A percentile compares a stretch with the other conserved stretches of the same genome.
phyloP scores from a whole-genome alignment of 2,113 vertebrate genomes.

The Phylloscopus trochiloides region DNA sequence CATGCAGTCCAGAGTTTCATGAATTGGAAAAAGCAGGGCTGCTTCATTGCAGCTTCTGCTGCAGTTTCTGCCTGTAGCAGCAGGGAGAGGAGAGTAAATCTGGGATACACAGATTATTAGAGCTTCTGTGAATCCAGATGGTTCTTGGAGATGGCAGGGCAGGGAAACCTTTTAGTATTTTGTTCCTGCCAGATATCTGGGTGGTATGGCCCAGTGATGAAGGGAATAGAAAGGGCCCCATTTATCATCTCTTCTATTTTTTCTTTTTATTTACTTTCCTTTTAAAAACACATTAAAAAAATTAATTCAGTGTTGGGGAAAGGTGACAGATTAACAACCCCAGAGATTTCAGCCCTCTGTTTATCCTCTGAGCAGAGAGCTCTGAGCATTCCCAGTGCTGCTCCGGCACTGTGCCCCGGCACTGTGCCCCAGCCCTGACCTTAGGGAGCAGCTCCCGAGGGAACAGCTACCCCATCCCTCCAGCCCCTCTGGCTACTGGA shows the following conservation, averaged over 20 bases:
- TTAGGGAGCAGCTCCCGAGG: background rate
- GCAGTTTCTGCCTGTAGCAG: background rate
- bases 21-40: background rate
- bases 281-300: conserved; percentile 50
- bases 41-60: background rate
- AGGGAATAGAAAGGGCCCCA: background rate
- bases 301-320: conserved; percentile 46
- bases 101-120: background rate
- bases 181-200: background rate
- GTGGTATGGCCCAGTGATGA: conserved; percentile 28
- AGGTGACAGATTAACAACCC: conserved; percentile 65
- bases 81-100: background rate
- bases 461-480: background rate
- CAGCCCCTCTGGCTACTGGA: background rate
- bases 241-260: conserved; percentile 54
- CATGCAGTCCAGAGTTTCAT: background rate
- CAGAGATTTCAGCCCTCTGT: conserved; percentile 34
- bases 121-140: background rate
- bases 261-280: conserved; percentile 58
- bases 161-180: background rate
- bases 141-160: background rate
- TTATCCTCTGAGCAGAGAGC: conserved; percentile 11
- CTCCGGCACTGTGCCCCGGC: background rate
- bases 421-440: background rate
- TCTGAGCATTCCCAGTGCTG: background rate